Percentiles rank a stretch among this genome's conserved stretches.
These are phyloP conservation scores for Brachionus asplanchnoidis DNA, from an alignment of 1,140 invertebrate genomes.

Conservation along the genomic window DNA sequence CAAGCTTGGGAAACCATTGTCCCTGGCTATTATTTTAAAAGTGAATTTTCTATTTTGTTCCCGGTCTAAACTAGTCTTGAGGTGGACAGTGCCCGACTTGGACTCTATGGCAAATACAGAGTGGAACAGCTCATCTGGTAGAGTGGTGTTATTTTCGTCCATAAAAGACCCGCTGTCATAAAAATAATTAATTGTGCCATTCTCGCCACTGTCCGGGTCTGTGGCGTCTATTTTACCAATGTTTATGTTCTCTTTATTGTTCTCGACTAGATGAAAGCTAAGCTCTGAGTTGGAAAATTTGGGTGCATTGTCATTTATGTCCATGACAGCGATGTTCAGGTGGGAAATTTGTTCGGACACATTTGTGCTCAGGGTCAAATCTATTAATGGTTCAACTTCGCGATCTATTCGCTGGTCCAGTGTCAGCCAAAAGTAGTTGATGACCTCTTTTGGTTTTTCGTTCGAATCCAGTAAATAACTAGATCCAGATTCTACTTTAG, in stretches of 20 bases:
- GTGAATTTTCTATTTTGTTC: not conserved
- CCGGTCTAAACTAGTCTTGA: not conserved
- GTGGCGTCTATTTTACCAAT: not conserved
- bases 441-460: not conserved
- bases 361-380: not conserved
- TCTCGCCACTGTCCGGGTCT: not conserved
- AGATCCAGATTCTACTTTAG: not conserved
- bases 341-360: not conserved
- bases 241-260: not conserved
- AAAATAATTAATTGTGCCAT: not conserved
- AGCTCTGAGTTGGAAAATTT: not conserved
- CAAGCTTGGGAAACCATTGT: not conserved
- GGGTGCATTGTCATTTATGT: constrained; percentile 2
- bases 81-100: not conserved
- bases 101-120: not conserved
- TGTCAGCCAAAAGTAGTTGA: not conserved
- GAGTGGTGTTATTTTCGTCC: not conserved
- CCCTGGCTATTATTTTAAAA: not conserved
- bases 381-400: not conserved
- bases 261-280: not conserved
- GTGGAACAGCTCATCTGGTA: not conserved
- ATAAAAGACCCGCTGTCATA: not conserved
- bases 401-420: not conserved
- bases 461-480: not conserved
- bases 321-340: not conserved